Base-by-base conservation (phyloP, 2,888 invertebrate genomes). In the Leptinotarsa rubiginosa region DNA sequence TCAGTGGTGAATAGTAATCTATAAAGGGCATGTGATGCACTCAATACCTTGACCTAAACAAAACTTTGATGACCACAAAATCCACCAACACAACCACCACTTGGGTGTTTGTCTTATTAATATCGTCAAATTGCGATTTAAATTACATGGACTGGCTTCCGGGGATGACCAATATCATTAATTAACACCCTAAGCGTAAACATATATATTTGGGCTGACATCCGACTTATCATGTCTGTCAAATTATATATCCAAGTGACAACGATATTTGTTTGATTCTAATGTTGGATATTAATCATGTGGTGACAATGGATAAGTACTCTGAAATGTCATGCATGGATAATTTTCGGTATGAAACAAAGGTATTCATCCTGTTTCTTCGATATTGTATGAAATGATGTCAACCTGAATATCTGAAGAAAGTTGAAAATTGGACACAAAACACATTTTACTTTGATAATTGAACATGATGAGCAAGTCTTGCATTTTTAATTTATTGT, bases 151-250 rank as follows among this genome's bases (percentile, higher is more conserved):
- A 18, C 41, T 12, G 13, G 4, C 68, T 59, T 64, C 62, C 20
- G 25, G 41, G 41, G 64, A 52, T 70, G 64, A 62, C 64, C 64
- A 50, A 50, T 70, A 70, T 70, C 70, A 70, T 70, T 64, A 70
- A 64, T 70, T 70, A 70, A 69, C 69, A 62, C 59, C 47, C 64
- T 59, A n/a, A 41, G 10, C 62, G 25, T 10, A 13, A 7, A 50
- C 47, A 59, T 49, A 64, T 62, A 62, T 62, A 64, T 50, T n/a
- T 31, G 25, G 50, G 7, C 22, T 49, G 70, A 64, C 62, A 49
- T 50, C 47, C 47, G 49, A 70, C 64, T 62, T 62, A 50, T 47
- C 64, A 22, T 22, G 64, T 69, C 47, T 47, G 22, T 70, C 64
- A 64, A 70, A 62, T 70, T 25, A 64, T 49, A 22, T 70, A 22